These are phyloP conservation scores for Melanerpes formicivorus DNA, from an alignment of 2,113 vertebrate genomes.

Conservation along the genomic window DNA sequence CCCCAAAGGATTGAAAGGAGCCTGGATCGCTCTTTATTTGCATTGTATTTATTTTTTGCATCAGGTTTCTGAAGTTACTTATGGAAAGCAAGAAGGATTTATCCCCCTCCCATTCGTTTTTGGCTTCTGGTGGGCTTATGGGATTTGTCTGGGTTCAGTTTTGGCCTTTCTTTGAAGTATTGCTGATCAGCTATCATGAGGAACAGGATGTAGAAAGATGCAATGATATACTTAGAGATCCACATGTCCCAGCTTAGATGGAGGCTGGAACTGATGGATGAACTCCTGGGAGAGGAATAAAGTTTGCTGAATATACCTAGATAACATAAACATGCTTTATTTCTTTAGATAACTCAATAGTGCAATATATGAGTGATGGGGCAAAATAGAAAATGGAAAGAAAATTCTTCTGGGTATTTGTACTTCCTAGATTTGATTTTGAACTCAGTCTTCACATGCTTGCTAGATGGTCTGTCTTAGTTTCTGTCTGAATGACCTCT, in stretches of 20 bases:
- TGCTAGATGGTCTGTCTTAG: conserved; percentile 53
- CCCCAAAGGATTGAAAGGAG: not conserved
- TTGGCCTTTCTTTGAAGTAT: not conserved
- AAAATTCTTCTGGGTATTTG: conserved; percentile 64
- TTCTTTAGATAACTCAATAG: conserved; percentile 62
- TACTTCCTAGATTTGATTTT: conserved; percentile 56
- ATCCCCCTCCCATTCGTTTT: not conserved
- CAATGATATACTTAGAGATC: not conserved
- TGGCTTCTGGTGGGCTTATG: not conserved
- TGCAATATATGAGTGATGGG: conserved; percentile 51
- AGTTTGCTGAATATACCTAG: conserved; percentile 47
- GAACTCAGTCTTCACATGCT: not conserved
- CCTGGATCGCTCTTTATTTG: not conserved
- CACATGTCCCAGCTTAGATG: not conserved
- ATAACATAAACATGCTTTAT: conserved; percentile 59
- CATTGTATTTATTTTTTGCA: not conserved
- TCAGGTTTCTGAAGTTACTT: not conserved
- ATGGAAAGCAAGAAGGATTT: not conserved
- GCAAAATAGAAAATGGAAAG: conserved; percentile 62
- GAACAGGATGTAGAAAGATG: not conserved
- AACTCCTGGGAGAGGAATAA: conserved; percentile 41
- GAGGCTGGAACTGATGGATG: conserved; percentile 29
- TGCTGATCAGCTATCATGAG: not conserved
- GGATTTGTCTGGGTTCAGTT: not conserved
- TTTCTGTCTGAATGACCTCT: conserved; percentile 48